phyloP scores from a whole-genome alignment of 2,113 vertebrate species.

The Archocentrus centrarchus region DNA sequence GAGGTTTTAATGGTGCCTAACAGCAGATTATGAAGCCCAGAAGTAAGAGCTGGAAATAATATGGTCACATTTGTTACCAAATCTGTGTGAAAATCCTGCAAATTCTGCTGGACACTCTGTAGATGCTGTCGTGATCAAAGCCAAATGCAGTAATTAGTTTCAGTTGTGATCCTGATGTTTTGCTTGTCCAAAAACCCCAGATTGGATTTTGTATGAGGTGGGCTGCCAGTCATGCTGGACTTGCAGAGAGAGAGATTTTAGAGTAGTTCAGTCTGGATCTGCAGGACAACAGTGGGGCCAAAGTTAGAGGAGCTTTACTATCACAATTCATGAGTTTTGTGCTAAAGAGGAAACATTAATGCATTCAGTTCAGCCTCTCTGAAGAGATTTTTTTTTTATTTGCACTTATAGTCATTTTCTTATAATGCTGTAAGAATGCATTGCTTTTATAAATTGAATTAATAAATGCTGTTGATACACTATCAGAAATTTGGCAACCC shows the following conservation, averaged over 20 bases:
- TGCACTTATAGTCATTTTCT: background rate
- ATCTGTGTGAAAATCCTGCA: constrained; percentile 7
- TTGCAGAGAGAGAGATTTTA: background rate
- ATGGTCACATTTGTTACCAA: constrained; percentile 10
- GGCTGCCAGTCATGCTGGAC: background rate
- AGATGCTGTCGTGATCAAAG: constrained; percentile 7
- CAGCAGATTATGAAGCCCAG: background rate
- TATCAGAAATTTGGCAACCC: background rate
- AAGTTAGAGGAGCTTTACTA: constrained; percentile 3
- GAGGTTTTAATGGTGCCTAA: background rate
- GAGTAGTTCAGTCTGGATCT: constrained; percentile 16
- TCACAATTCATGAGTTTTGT: background rate
- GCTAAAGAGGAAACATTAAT: background rate
- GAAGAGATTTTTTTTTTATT: background rate
- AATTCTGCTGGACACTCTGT: background rate
- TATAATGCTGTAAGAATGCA: background rate
- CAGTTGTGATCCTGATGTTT: background rate
- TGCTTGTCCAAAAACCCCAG: background rate
- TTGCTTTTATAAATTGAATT: background rate
- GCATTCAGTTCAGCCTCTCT: background rate
- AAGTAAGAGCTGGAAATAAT: background rate
- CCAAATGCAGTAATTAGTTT: constrained; percentile 21
- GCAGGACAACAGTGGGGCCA: background rate
- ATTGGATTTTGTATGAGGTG: constrained; percentile 16
- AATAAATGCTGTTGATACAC: background rate